These are phyloP conservation scores for Zele albiditarsus DNA, from an alignment of 2,888 invertebrate genomes.

Conservation along the genomic window DNA sequence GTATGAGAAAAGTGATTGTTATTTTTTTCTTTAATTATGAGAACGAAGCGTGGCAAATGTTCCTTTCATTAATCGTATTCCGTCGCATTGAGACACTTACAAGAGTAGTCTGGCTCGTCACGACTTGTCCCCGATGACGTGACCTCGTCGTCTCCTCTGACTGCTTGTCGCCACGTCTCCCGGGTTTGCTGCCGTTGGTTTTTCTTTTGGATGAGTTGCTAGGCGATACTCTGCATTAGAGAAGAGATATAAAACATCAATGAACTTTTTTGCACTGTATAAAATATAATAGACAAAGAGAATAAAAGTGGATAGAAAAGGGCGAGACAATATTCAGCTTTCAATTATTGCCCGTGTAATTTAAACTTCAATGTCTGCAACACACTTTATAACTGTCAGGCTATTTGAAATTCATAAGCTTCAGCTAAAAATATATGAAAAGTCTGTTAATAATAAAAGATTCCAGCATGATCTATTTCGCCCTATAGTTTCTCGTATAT, in stretches of 20 bases:
- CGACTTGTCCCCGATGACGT: slow-evolving; percentile 63
- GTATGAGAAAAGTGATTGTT: neutral
- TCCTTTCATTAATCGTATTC: neutral
- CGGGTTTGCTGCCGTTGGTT: slow-evolving; percentile 55
- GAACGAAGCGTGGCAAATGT: neutral
- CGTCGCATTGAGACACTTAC: slow-evolving; percentile 74
- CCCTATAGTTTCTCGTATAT: neutral
- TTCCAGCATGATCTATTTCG: neutral
- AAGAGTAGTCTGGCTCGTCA: slow-evolving; percentile 86
- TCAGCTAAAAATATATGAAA: neutral
- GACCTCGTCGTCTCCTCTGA: slow-evolving; percentile 60
- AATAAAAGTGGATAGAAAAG: slow-evolving; percentile 24
- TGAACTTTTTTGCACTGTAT: neutral
- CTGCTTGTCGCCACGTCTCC: slow-evolving; percentile 35
- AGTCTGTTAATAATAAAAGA: slow-evolving; percentile 27
- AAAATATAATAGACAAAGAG: neutral
- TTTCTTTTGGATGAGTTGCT: slow-evolving; percentile 79
- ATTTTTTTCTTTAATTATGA: slow-evolving; percentile 17
- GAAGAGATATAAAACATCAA: slow-evolving; percentile 14
- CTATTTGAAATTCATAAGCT: neutral
- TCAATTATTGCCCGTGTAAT: neutral
- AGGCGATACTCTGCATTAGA: slow-evolving; percentile 79
- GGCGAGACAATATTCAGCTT: neutral
- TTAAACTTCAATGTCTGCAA: neutral
- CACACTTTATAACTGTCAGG: neutral